phyloP scores from a whole-genome alignment of 2,888 invertebrate genomes.

The Dryocosmus kuriphilus region DNA sequence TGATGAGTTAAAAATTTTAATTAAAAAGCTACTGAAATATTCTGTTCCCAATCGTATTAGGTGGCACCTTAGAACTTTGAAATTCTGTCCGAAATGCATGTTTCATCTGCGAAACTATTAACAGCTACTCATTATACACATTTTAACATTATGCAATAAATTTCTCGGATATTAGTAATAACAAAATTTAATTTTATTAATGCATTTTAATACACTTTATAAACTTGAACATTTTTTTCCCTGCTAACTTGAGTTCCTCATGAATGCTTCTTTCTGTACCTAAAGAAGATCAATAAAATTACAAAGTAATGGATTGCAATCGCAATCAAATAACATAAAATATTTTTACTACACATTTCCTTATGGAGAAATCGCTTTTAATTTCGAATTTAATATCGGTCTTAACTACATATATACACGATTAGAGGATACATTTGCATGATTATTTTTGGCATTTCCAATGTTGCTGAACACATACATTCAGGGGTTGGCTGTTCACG shows the following conservation, averaged over 20 bases:
- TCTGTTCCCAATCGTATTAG: too few relatives aligned
- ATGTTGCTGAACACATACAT: conserved; percentile 39
- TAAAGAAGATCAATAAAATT: neutral
- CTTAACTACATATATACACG: conserved; percentile 3
- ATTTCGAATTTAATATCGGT: neutral
- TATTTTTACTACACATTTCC: neutral
- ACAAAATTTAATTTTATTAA: conserved; percentile 1
- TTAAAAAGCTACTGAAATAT: too few relatives aligned
- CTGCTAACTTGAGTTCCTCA: neutral
- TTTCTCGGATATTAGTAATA: neutral
- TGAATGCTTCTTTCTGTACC: neutral
- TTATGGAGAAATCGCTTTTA: neutral
- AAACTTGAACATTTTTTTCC: conserved; percentile 5
- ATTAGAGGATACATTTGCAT: conserved; percentile 16
- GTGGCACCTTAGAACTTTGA: too few relatives aligned
- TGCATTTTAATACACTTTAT: conserved; percentile 2
- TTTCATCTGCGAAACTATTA: too few relatives aligned
- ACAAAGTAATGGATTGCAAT: neutral
- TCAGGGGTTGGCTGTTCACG: conserved; percentile 47
- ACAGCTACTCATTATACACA: too few relatives aligned
- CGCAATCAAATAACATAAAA: neutral
- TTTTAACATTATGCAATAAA: neutral
- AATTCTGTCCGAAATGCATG: too few relatives aligned
- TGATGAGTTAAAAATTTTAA: too few relatives aligned
- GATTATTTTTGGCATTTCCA: neutral